Evolutionary conservation across 2,888 invertebrate species (phyloP), one percentile per base, ranked within the genome.

Genomic region (Nomada fabriciana): DNA sequence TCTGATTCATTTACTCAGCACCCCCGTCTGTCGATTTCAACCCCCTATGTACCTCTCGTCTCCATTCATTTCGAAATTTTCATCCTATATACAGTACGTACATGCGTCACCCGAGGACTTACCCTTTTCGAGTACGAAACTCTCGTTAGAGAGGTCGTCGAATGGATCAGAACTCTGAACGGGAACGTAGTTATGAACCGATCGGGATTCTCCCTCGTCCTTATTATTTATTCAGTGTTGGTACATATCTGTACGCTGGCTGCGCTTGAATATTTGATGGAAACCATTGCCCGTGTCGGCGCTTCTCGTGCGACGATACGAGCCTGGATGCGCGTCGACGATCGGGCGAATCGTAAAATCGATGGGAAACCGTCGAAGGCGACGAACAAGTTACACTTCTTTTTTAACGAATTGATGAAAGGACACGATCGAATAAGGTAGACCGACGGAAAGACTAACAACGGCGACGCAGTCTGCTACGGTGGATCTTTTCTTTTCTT

Each of bases 191-290:
- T 87, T 87, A 87, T 87, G 87, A 87, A 81, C 79, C 83, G 85
- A 87, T 85, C 85, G 85, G 42, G 80, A 75, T 81, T 85, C 76
- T 65, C 67, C 71, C 80, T 55, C 69, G 74, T 73, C 76, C 76
- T 74, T 79, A 73, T 88, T 85, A 87, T 80, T 88, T 88, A 88
- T 88, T 88, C 88, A 88, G 80, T 74, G 82, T 82, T 60, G 80
- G 79, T 67, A 76, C 82, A 82, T 85, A 88, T 83, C 83, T 75
- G 79, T 60, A 78, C 75, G 83, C 71, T 77, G 77, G 55, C 70
- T 73, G 68, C 59, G 74, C 50, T 75, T 88, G 89, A 88, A 88
- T 88, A 88, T 88, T 88, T 87, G 80, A 88, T 83, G 61, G 65
- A 74, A 80, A 83, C 75, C 82, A 70, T 87, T 77, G 84, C 29